Evolutionary conservation across 2,113 vertebrate species (phyloP).

Genomic region (Sisor rabdophorus): DNA sequence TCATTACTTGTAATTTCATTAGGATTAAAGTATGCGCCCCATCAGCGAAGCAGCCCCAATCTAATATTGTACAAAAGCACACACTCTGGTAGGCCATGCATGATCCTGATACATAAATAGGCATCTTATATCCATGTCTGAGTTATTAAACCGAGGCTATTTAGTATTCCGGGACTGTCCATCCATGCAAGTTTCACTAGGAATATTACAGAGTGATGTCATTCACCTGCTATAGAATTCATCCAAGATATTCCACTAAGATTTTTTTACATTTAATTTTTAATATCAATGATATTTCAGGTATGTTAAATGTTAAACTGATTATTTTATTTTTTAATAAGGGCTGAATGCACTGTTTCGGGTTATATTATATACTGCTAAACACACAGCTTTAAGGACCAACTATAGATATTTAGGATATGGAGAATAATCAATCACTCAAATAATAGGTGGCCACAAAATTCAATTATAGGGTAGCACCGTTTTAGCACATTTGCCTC

Average conservation of each 20-base stretch:
- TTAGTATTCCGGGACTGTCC: not conserved
- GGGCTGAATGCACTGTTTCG: too few relatives aligned
- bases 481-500: too few relatives aligned
- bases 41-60: not conserved
- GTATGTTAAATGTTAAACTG: too few relatives aligned
- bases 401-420: not conserved
- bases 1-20: conserved; percentile 10
- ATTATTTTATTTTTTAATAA: too few relatives aligned
- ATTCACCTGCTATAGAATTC: not conserved
- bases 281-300: not conserved
- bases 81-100: conserved; percentile 5
- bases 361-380: not conserved
- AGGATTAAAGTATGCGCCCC: conserved; percentile 10
- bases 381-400: too few relatives aligned
- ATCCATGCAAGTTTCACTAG: not conserved
- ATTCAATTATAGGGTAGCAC: too few relatives aligned
- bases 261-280: not conserved
- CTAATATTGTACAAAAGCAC: not conserved
- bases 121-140: not conserved
- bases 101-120: conserved; percentile 13
- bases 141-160: not conserved
- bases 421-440: not conserved
- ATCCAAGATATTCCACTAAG: not conserved
- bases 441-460: too few relatives aligned
- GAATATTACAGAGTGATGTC: not conserved